A percentile compares a stretch with the other conserved stretches of the same genome.
Conservation (phyloP, 2,888 invertebrate species). For the Catonia carolina region DNA sequence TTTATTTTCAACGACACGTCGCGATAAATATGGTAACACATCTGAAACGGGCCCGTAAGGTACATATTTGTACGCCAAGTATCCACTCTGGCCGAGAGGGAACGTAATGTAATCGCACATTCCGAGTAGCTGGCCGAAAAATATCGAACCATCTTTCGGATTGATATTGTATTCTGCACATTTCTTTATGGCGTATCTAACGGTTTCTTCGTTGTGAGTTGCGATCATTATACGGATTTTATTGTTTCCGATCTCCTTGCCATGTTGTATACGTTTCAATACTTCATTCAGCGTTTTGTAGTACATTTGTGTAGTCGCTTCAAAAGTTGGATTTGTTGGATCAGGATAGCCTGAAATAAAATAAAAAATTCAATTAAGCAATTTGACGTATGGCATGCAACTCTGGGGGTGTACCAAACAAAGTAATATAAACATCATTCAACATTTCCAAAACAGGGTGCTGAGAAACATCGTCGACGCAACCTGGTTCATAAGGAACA, state of each 20-base stretch:
- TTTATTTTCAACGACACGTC: slow-evolving; percentile 93
- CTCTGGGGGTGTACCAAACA: too few species aligned
- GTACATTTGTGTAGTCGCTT: slow-evolving; percentile 91
- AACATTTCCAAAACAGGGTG: too few species aligned
- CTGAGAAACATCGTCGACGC: too few species aligned
- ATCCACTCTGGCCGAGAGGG: slow-evolving; percentile 97
- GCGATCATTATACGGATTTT: slow-evolving; percentile 95
- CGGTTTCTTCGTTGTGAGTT: slow-evolving; percentile 97
- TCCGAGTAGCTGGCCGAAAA: slow-evolving; percentile 96
- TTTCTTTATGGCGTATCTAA: slow-evolving; percentile 88
- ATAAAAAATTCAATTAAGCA: too few species aligned
- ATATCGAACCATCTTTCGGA: slow-evolving; percentile 90
- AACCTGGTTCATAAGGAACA: too few species aligned
- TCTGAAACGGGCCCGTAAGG: slow-evolving; percentile 98
- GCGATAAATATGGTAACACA: slow-evolving; percentile 93
- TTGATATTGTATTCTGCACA: slow-evolving; percentile 90
- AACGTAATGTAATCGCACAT: slow-evolving; percentile 99
- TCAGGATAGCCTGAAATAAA: slow-evolving; percentile 62
- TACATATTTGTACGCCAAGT: slow-evolving; percentile 98
- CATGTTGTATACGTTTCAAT: slow-evolving; percentile 64
- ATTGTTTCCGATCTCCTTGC: slow-evolving; percentile 59
- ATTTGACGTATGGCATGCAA: too few species aligned
- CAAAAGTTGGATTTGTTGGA: slow-evolving; percentile 84
- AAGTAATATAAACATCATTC: too few species aligned
- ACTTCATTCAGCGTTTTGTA: slow-evolving; percentile 84